Evolutionary conservation across 1,140 invertebrate genomes (phyloP), one percentile per base, ranked within the genome.

Genomic region (Zeugodacus cucurbitae): DNA sequence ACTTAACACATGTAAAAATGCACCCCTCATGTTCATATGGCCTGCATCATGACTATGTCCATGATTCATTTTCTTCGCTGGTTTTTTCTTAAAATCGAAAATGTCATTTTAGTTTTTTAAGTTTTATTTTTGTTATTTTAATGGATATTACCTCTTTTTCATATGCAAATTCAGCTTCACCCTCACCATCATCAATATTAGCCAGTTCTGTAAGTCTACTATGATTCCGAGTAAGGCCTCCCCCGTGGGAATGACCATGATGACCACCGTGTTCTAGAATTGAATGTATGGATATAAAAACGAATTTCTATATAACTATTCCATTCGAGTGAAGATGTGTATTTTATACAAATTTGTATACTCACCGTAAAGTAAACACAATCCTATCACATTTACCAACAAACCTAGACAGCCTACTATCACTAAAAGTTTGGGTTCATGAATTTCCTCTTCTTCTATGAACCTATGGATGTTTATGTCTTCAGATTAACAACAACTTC

Each of bases 11-110:
- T 99, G 99, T 67, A 99, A 95, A 93, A 99, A 99, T 1, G 99
- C 99, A 26, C 98, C 98, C 82, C 97, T 95, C 97, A 99, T 99
- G 92, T 99, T 99, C 96, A 99, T 97, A 91, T 99, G 97, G 37
- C 96, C 96, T 1, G 96, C 95, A 90, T 96, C 95, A 88, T 95
- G 94, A 86, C 94, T 93, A 89, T 96, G 95, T 4, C 94, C 93
- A 89, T 96, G 95, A 54, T 93, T 90, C 5, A 91, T 90, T 64
- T 93, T 90, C 87, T 93, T 93, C 26, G 86, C 59, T 67, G 87
- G 89, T 86, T 93, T 93, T 85, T 93, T 92, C 89, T 93, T 91
- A 88, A 62, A 74, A 34, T 58, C 58, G 67, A 85, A 62, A 87
- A 87, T 82, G 26, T n/a, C 64, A 20, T 85, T 20, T 85, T 10